Evolutionary conservation across 2,888 invertebrate genomes (phyloP), one percentile per base, ranked within the genome.

Genomic region (Ernsta delagoae): DNA sequence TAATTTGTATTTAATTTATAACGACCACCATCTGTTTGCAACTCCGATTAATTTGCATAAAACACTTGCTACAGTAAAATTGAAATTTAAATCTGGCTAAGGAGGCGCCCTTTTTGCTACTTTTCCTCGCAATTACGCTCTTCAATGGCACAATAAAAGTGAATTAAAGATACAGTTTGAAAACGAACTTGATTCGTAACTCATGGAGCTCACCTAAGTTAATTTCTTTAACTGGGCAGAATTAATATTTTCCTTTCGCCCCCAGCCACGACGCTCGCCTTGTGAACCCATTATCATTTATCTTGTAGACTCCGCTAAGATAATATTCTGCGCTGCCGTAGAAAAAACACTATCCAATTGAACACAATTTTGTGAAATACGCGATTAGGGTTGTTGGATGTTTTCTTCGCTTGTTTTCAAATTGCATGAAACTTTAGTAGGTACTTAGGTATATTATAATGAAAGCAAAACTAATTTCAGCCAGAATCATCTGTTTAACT

Each of bases 261-360:
- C 73, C 79, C 76, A 78, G 77, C 78, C 72, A 69, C 76, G 76
- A 77, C 86, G 85, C 82, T 77, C 80, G 82, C 82, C 83, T 83
- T 77, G 80, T 80, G 86, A 87, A 83, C 85, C 86, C 85, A 88
- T 88, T 89, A 88, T 82, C 89, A 88, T 90, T 90, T 85, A 88
- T 89, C 89, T 88, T 85, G 78, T 81, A 79, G 82, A 83, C 81
- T 76, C 78, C 80, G 82, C 81, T 83, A 86, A 86, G 87, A 88
- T 89, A 88, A 87, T 87, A 87, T 86, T 83, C 83, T 75, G 79
- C 77, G 79, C 82, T 83, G 80, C 78, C 80, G 82, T 84, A 84
- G 75, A 83, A 88, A 88, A 89, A 87, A 87, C 83, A 86, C 83
- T 84, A 84, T 79, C 79, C 71, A 68, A 79, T 78, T 78, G 69